Base-by-base conservation (phyloP, 2,113 vertebrate genomes). In the Eulemur macaco region DNA sequence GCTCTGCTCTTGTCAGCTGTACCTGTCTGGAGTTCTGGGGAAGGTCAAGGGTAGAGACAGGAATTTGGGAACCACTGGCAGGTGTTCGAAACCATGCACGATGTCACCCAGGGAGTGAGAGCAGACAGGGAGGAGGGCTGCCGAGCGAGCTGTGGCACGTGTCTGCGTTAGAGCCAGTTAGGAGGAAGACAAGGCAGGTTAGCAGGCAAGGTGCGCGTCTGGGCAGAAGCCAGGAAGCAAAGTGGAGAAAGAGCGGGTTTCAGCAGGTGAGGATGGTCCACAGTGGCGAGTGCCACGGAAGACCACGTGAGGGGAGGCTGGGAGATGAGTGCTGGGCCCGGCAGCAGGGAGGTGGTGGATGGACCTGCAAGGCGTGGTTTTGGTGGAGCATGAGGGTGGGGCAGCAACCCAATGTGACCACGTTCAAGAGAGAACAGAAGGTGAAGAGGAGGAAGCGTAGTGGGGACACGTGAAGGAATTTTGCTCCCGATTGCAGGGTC, bases 261-360 rank as follows among this genome's bases (percentile, higher is more conserved):
- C 0, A 58, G 27, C 74, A 11, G 17, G 21, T 14, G 47, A 29
- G 34, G 71, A 7, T 37, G 60, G 13, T 31, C 25, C 12, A 54
- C 6, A 5, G 39, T 18, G 11, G 45, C 14, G 8, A 31, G 8
- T 23, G 34, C 31, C 34, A 8, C 0, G 25, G 1, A 64, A 25
- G 52, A 11, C 20, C 37, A 64, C 1, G 47, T 15, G 5, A 93
- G 10, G 15, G 23, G 39, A 29, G 58, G 13, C 58, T 21, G 27
- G 27, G 66, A 6, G 7, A 1, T 6, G 58, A 14, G 12, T 54
- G 5, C 52, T 39, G 21, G 78, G 3, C 12, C 47, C 23, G 15
- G 27, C 23, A 71, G 34, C 37, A 56, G 37, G 45, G 27, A 3
- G 14, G 37, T 39, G 3, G 8, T 2, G 27, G 34, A n/a, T 29